A percentile compares a stretch with the other conserved stretches of the same genome.
Evolutionary conservation across 2,113 vertebrate species (phyloP).

Genomic region (Strix aluco): DNA sequence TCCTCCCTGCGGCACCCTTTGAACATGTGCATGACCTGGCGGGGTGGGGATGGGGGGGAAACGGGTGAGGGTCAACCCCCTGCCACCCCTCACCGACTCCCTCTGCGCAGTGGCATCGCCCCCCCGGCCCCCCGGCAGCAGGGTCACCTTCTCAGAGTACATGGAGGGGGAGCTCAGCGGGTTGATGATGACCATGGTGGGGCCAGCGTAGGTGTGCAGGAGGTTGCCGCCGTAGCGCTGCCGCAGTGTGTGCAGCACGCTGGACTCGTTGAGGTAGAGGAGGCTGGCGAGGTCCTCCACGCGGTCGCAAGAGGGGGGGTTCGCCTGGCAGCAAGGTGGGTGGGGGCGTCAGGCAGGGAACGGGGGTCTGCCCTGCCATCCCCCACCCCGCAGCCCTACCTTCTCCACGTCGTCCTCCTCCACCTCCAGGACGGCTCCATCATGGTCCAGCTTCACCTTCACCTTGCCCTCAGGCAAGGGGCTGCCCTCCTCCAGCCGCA

Average conservation of each 20-base stretch:
- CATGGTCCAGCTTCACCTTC: constrained; percentile 91
- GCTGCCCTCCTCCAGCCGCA: constrained; percentile 76
- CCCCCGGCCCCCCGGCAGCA: accelerated
- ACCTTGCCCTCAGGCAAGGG: constrained; percentile 89
- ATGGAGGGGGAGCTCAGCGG: constrained; percentile 92
- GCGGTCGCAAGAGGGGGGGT: constrained; percentile 89
- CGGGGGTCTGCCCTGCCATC: accelerated
- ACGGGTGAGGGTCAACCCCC: not conserved
- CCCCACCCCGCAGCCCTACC: constrained; percentile 68
- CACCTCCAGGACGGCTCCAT: constrained; percentile 89
- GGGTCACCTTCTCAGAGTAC: constrained; percentile 94
- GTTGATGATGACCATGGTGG: constrained; percentile 91
- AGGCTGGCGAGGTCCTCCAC: constrained; percentile 90
- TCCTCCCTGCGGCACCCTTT: constrained; percentile 94
- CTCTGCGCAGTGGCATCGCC: accelerated
- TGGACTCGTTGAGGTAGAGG: constrained; percentile 95
- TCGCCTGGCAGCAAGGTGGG: constrained; percentile 76
- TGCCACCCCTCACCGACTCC: not conserved
- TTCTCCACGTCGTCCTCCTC: constrained; percentile 97
- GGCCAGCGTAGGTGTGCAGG: constrained; percentile 88
- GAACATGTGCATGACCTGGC: constrained; percentile 98
- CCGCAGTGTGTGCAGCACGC: constrained; percentile 89
- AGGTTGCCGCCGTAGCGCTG: constrained; percentile 94
- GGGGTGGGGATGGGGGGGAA: not conserved
- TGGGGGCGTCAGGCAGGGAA: not conserved